A percentile compares a stretch with the other conserved stretches of the same genome.
These are phyloP conservation scores for Synanthedon myopaeformis DNA, from an alignment of 2,888 invertebrate species.

Conservation along the genomic window DNA sequence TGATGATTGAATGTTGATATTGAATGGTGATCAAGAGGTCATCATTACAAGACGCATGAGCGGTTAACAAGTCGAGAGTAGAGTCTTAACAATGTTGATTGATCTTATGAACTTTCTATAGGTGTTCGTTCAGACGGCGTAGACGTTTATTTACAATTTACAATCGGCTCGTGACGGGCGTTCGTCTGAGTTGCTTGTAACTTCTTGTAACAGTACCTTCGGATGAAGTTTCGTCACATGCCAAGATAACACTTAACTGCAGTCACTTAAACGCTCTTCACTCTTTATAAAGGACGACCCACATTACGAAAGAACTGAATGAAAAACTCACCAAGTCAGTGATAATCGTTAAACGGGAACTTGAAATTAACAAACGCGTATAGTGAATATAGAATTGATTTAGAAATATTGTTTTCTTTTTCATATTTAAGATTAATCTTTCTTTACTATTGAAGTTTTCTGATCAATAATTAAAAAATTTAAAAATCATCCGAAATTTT, in stretches of 20 bases:
- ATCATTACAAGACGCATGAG: constrained; percentile 7
- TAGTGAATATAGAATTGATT: too few relatives aligned
- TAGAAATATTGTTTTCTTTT: too few relatives aligned
- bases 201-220: constrained; percentile 38
- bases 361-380: too few relatives aligned
- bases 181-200: constrained; percentile 36
- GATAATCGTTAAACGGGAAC: too few relatives aligned
- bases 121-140: constrained; percentile 13
- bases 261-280: constrained; percentile 16
- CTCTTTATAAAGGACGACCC: constrained; percentile 20
- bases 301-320: constrained; percentile 33
- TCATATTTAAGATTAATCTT: too few relatives aligned
- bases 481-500: too few relatives aligned
- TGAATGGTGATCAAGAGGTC: constrained; percentile 25
- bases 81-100: constrained; percentile 18
- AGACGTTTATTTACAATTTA: constrained; percentile 37
- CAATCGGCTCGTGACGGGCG: constrained; percentile 42
- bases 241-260: constrained; percentile 39
- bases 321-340: constrained; percentile 9
- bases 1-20: constrained; percentile 10
- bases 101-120: constrained; percentile 25
- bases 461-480: too few relatives aligned
- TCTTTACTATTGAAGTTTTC: too few relatives aligned
- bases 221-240: constrained; percentile 48
- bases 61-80: constrained; percentile 24